These are phyloP conservation scores for Osmerus eperlanus DNA, from an alignment of 2,113 vertebrate genomes.

Conservation along the genomic window DNA sequence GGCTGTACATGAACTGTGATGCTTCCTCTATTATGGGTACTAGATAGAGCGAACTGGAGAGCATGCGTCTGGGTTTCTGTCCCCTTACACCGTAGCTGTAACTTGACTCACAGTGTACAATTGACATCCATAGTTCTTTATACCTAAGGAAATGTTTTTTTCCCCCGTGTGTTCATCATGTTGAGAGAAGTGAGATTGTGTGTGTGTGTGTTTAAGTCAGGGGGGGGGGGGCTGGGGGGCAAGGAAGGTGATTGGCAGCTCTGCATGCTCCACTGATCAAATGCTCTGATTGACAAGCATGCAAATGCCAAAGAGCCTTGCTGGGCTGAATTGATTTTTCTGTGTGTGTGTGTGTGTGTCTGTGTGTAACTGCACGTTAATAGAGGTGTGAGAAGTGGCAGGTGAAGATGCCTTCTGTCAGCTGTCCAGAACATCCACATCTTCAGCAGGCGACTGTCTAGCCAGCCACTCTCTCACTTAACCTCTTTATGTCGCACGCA, in stretches of 20 bases:
- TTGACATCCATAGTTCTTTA: no score
- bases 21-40: no score
- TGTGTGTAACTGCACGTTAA: not conserved
- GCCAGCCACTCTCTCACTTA: no score
- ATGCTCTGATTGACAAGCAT: constrained; percentile 3
- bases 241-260: constrained; percentile 2
- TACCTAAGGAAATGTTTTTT: no score
- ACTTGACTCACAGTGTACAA: no score
- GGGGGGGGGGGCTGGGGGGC: not conserved
- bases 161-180: not conserved
- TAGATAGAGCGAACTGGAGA: no score
- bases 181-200: not conserved
- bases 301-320: not conserved
- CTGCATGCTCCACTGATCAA: not conserved
- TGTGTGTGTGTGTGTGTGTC: not conserved
- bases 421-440: no score
- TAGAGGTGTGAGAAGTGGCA: not conserved
- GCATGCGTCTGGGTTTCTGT: no score
- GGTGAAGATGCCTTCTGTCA: not conserved
- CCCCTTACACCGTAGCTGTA: no score
- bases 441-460: no score
- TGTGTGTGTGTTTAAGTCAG: not conserved
- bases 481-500: no score
- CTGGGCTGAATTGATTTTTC: constrained; percentile 5
- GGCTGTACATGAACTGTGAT: no score